Percentiles rank a stretch among this genome's conserved stretches.
These are phyloP conservation scores for Hiodon tergisus DNA, from an alignment of 2,113 vertebrate genomes.

Conservation along the genomic window DNA sequence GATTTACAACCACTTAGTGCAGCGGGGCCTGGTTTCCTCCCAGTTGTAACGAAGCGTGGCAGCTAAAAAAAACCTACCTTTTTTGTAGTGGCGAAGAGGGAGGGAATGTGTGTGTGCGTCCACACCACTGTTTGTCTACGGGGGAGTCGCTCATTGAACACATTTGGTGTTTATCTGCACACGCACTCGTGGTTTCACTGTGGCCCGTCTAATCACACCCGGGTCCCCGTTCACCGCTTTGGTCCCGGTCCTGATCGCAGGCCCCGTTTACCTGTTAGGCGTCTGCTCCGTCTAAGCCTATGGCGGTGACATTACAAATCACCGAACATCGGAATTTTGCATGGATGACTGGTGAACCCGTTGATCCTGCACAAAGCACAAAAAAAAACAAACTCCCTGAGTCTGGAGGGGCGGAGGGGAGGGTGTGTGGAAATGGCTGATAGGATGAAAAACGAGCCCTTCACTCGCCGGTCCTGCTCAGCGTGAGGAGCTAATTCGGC, in stretches of 20 bases:
- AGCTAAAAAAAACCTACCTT: neutral
- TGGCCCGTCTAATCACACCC: no score
- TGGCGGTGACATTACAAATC: conserved; percentile 2
- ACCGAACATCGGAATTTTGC: neutral
- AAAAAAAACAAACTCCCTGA: conserved; percentile 9
- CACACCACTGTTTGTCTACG: neutral
- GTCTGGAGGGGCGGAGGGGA: conserved; percentile 10
- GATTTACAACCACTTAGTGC: conserved; percentile 4
- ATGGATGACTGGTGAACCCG: neutral
- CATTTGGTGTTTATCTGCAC: neutral
- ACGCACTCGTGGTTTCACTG: neutral
- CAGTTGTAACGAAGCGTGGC: conserved; percentile 12
- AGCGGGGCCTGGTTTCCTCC: conserved; percentile 3
- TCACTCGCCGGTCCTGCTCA: conserved; percentile 26
- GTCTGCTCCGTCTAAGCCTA: neutral
- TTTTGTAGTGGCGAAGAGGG: neutral
- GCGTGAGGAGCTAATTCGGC: conserved; percentile 36
- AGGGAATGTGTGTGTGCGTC: neutral
- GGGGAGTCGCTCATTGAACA: neutral
- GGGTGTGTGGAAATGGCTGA: conserved; percentile 25
- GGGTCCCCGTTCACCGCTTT: neutral
- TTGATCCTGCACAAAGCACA: conserved; percentile 5
- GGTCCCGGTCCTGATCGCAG: neutral
- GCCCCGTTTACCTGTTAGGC: no score
- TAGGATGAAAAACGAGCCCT: conserved; percentile 41